Conservation (phyloP, 1,140 invertebrate species). For the Trachelipus rathkii region DNA sequence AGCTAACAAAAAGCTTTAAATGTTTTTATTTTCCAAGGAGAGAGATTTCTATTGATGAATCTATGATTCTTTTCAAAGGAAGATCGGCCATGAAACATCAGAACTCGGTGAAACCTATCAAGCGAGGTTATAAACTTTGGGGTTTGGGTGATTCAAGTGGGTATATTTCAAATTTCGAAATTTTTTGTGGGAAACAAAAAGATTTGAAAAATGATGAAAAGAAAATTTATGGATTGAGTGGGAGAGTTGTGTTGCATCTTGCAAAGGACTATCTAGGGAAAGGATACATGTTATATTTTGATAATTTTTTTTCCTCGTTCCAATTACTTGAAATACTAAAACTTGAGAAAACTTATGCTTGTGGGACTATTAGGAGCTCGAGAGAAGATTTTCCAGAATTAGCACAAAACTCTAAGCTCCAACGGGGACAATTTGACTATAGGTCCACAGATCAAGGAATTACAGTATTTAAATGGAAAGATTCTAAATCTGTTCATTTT, state of each 20-base stretch:
- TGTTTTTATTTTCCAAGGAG: too few relatives aligned
- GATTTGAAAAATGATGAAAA: too few relatives aligned
- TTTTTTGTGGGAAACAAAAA: conserved; percentile 51
- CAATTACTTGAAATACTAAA: conserved; percentile 48
- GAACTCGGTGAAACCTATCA: conserved; percentile 53
- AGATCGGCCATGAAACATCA: too few relatives aligned
- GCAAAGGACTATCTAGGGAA: too few relatives aligned
- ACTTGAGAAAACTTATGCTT: conserved; percentile 48
- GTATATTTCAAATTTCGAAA: conserved; percentile 52
- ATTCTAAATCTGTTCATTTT: conserved; percentile 12
- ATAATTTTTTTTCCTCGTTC: conserved; percentile 52
- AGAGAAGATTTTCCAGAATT: conserved; percentile 39
- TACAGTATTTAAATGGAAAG: conserved; percentile 12
- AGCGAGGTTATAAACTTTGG: conserved; percentile 53
- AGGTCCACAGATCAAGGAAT: conserved; percentile 17
- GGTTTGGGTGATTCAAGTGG: conserved; percentile 46
- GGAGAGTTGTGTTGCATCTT: too few relatives aligned
- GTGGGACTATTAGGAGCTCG: conserved; percentile 50
- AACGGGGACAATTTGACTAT: too few relatives aligned
- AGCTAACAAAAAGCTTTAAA: too few relatives aligned
- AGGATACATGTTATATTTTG: conserved; percentile 51
- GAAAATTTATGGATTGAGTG: too few relatives aligned
- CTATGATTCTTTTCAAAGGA: too few relatives aligned
- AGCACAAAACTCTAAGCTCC: conserved; percentile 36
- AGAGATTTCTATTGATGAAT: too few relatives aligned